Percentiles rank a stretch among this genome's conserved stretches.
phyloP scores from a whole-genome alignment of 2,888 invertebrate species.

The Amphipyra berbera region DNA sequence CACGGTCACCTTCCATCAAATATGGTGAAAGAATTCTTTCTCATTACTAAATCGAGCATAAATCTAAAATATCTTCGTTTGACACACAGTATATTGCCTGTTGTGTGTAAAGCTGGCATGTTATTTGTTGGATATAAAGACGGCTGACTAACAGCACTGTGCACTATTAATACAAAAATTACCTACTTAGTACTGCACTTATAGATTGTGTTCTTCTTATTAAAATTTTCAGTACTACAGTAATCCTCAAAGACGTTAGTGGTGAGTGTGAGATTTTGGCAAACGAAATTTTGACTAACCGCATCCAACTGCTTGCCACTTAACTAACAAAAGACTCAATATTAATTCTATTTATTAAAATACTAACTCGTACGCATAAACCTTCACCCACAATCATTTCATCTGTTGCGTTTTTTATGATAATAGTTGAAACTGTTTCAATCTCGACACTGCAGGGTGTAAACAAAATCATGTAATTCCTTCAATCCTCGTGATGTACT shows the following conservation, averaged over 20 bases:
- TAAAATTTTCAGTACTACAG: constrained; percentile 87
- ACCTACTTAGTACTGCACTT: constrained; percentile 80
- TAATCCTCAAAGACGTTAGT: constrained; percentile 86
- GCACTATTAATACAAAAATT: constrained; percentile 80
- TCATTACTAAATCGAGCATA: constrained; percentile 60
- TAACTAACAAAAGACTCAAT: constrained; percentile 41
- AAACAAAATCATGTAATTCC: no score
- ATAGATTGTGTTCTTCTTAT: constrained; percentile 84
- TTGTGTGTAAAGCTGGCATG: constrained; percentile 86
- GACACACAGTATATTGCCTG: constrained; percentile 79
- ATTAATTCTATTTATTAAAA: constrained; percentile 27
- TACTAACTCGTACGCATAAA: constrained; percentile 43
- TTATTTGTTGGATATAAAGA: constrained; percentile 71
- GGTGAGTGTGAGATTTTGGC: constrained; percentile 88
- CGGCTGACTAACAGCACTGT: constrained; percentile 88
- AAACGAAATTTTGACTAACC: constrained; percentile 81
- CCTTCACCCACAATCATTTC: constrained; percentile 32
- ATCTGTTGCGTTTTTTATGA: constrained; percentile 22
- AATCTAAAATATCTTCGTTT: constrained; percentile 86
- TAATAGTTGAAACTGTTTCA: constrained; percentile 1
- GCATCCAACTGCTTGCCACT: constrained; percentile 63
- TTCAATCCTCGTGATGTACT: no score
- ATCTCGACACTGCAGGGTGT: no score
- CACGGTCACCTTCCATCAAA: constrained; percentile 68
- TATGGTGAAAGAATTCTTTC: constrained; percentile 74